These are phyloP conservation scores for Axea sp. DNA, from an alignment of 2,888 invertebrate genomes.

Conservation along the genomic window DNA sequence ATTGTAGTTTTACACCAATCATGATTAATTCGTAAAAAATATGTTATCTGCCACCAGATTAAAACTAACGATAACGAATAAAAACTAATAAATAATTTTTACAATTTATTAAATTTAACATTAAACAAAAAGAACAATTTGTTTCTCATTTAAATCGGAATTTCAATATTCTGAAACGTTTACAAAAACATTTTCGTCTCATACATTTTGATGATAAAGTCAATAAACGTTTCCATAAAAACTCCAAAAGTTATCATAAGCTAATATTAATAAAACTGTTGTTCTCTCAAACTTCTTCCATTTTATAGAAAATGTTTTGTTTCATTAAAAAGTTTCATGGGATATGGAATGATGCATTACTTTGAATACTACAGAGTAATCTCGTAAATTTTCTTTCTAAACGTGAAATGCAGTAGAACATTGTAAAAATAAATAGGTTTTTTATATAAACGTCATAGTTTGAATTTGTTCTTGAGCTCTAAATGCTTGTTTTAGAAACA, in stretches of 20 bases:
- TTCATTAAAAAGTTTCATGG: constrained; percentile 56
- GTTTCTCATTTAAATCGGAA: constrained; percentile 11
- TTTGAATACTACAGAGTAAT: constrained; percentile 41
- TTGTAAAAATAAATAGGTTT: too few species aligned
- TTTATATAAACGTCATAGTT: constrained; percentile 4
- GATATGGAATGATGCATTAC: constrained; percentile 50
- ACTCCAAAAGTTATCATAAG: constrained; percentile 46
- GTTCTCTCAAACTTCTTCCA: constrained; percentile 50
- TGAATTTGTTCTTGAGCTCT: constrained; percentile 9
- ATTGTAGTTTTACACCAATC: too few species aligned
- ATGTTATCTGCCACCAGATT: too few species aligned
- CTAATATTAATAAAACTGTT: constrained; percentile 58
- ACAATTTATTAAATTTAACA: too few species aligned
- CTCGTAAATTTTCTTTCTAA: constrained; percentile 32
- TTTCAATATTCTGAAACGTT: constrained; percentile 35
- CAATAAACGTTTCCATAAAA: constrained; percentile 52
- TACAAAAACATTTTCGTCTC: constrained; percentile 22
- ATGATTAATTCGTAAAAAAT: too few species aligned
- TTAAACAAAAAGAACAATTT: too few species aligned
- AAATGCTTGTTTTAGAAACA: too few species aligned
- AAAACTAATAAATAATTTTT: too few species aligned
- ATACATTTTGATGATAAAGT: constrained; percentile 46
- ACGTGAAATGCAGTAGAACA: constrained; percentile 1
- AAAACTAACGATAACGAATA: not conserved
- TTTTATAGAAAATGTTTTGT: constrained; percentile 54